Percentiles rank a stretch among this genome's conserved stretches.
These are phyloP conservation scores for Remorina albescens DNA, from an alignment of 2,797 vertebrate species.

Conservation along the genomic window DNA sequence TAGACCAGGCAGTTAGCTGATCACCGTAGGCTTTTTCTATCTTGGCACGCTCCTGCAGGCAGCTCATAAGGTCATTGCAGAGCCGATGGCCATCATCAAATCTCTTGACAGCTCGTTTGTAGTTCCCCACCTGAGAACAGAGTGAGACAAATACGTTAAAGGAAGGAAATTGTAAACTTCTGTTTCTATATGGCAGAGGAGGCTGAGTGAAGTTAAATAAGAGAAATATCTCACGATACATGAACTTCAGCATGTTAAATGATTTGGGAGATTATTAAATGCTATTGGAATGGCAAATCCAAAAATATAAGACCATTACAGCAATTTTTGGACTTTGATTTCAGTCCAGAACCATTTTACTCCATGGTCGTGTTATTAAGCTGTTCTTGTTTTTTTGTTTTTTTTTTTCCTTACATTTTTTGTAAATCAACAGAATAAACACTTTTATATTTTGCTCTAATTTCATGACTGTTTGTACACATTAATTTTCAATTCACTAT, in stretches of 20 bases:
- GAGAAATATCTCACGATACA: not conserved
- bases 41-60: constrained; percentile 96
- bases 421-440: too few species aligned
- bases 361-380: too few species aligned
- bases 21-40: constrained; percentile 96
- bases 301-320: too few species aligned
- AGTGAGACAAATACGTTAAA: not conserved
- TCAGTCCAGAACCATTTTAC: too few species aligned
- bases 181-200: not conserved
- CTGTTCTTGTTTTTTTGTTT: too few species aligned
- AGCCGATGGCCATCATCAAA: constrained; percentile 96
- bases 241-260: too few species aligned
- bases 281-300: not conserved
- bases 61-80: constrained; percentile 97
- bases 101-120: constrained; percentile 96
- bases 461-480: too few species aligned
- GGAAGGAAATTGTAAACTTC: not conserved
- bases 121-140: constrained; percentile 92
- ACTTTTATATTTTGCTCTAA: too few species aligned
- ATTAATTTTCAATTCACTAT: too few species aligned
- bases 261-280: not conserved
- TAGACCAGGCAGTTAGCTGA: constrained; percentile 96
- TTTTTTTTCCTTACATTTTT: too few species aligned
- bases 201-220: too few species aligned
- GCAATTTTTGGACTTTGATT: too few species aligned